These are phyloP conservation scores for Paraplagusia blochii DNA, from an alignment of 2,113 vertebrate species.

Conservation along the genomic window DNA sequence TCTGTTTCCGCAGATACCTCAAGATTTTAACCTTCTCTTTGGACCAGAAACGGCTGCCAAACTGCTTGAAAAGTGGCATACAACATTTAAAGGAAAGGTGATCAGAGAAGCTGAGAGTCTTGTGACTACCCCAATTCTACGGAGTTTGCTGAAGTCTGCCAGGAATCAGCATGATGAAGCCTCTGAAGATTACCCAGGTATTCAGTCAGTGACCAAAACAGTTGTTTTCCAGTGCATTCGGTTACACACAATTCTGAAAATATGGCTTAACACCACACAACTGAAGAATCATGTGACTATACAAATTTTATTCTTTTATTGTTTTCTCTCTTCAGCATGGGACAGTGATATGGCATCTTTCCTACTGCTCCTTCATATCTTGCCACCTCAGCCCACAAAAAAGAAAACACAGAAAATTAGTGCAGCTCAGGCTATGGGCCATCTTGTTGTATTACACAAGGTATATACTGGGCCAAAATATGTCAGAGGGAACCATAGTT, in stretches of 20 bases:
- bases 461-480: not conserved
- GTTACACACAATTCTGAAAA: too few species aligned
- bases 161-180: not conserved
- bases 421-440: not conserved
- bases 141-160: slow-evolving; percentile 1
- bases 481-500: too few species aligned
- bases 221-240: not conserved
- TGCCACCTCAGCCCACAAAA: not conserved
- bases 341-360: too few species aligned
- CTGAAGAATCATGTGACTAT: too few species aligned
- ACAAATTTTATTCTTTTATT: too few species aligned
- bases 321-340: too few species aligned
- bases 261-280: too few species aligned
- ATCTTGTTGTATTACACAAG: not conserved
- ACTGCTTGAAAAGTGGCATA: not conserved
- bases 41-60: not conserved
- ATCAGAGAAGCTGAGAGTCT: slow-evolving; percentile 8
- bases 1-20: not conserved
- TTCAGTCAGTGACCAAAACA: too few species aligned
- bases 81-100: not conserved
- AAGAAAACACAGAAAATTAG: not conserved
- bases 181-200: not conserved
- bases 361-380: not conserved
- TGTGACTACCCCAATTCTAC: not conserved
- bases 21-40: slow-evolving; percentile 11